phyloP scores from a whole-genome alignment of 2,888 invertebrate genomes.

The Oxytorus armatus region DNA sequence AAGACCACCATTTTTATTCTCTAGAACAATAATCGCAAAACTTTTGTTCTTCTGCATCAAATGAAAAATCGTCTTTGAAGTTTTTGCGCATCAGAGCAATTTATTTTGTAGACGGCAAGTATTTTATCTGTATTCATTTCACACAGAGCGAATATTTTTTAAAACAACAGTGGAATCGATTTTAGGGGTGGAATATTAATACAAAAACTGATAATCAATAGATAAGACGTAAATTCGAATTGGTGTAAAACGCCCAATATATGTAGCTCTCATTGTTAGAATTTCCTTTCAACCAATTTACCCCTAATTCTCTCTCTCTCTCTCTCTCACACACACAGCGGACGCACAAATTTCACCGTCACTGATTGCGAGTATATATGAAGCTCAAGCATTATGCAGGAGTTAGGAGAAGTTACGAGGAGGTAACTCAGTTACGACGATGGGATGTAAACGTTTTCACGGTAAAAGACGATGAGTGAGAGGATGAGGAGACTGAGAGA shows the following conservation, averaged over 20 bases:
- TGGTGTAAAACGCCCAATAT: background rate
- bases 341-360: constrained; percentile 44
- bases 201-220: no score
- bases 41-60: background rate
- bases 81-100: no score
- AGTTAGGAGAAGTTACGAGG: constrained; percentile 53
- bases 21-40: background rate
- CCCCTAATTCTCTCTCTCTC: constrained; percentile 6
- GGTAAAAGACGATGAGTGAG: constrained; percentile 43
- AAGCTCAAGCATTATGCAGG: constrained; percentile 53
- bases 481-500: constrained; percentile 1
- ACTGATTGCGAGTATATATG: constrained; percentile 22
- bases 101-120: no score
- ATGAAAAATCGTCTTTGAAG: no score
- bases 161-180: no score
- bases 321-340: no score
- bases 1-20: no score
- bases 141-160: no score
- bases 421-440: constrained; percentile 60
- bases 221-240: background rate
- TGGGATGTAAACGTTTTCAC: constrained; percentile 62
- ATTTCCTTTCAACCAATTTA: constrained; percentile 28
- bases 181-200: no score
- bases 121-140: no score
- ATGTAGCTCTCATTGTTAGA: background rate